Evolutionary conservation across 2,797 vertebrate genomes (phyloP).

Genomic region (Uromys caudimaculatus): DNA sequence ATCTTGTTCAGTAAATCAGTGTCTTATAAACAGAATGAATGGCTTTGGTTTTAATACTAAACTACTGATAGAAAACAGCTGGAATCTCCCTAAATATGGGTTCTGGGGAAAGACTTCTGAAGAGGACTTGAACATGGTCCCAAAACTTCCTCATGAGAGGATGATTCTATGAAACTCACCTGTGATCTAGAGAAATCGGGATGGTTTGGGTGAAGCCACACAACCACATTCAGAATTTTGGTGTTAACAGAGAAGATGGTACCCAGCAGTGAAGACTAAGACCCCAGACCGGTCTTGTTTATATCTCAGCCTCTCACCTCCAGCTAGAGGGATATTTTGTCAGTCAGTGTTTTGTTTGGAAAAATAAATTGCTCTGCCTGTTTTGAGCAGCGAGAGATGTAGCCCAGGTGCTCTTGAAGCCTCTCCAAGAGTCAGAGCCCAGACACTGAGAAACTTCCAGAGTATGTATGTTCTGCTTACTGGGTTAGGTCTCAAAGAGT

Average conservation of each 20-base stretch:
- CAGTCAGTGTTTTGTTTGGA: background rate
- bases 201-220: background rate
- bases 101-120: background rate
- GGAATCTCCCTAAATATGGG: background rate
- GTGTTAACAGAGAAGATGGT: background rate
- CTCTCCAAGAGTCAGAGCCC: background rate
- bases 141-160: background rate
- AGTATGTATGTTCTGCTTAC: background rate
- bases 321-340: background rate
- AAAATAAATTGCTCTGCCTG: background rate
- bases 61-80: background rate
- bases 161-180: background rate
- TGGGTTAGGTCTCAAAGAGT: background rate
- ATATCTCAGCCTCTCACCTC: background rate
- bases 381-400: background rate
- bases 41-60: constrained; percentile 1
- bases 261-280: background rate
- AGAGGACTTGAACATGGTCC: background rate
- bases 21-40: constrained; percentile 32
- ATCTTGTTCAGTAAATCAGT: constrained; percentile 28
- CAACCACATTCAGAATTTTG: background rate
- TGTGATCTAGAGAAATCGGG: background rate
- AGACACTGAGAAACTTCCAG: background rate
- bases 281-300: background rate
- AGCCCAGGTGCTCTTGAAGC: background rate